phyloP scores from a whole-genome alignment of 2,888 invertebrate species.

The Sthenelais limicola region DNA sequence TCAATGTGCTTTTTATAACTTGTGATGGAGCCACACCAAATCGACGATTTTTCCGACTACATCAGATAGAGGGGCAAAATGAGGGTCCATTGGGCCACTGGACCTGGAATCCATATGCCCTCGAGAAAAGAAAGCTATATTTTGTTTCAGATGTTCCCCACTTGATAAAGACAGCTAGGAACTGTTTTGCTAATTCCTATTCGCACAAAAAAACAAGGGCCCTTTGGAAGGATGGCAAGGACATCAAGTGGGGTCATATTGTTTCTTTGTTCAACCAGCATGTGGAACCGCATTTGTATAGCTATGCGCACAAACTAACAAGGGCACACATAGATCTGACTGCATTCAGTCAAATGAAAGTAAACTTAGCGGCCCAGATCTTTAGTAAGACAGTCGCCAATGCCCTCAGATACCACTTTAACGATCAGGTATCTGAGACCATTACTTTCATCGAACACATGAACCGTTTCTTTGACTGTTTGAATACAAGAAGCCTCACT shows the following conservation, averaged over 20 bases:
- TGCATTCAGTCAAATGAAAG: slow-evolving; percentile 23
- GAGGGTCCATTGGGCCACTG: background rate
- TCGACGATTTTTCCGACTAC: slow-evolving; percentile 3
- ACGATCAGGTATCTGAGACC: slow-evolving; percentile 36
- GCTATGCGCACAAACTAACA: background rate
- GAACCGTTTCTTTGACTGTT: slow-evolving; percentile 49
- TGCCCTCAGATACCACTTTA: slow-evolving; percentile 1
- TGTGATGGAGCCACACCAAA: slow-evolving; percentile 38
- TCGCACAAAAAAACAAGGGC: background rate
- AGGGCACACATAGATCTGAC: slow-evolving; percentile 5
- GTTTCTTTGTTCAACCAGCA: slow-evolving; percentile 7
- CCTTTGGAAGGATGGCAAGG: slow-evolving; percentile 30
- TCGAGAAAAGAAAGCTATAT: background rate
- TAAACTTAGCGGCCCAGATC: slow-evolving; percentile 33
- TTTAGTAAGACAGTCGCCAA: slow-evolving; percentile 36
- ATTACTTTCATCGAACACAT: slow-evolving; percentile 45
- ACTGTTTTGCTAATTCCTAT: slow-evolving; percentile 10
- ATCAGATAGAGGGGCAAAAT: background rate
- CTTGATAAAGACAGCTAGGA: slow-evolving; percentile 23
- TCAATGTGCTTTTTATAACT: slow-evolving; percentile 31
- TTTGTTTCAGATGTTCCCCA: slow-evolving; percentile 33
- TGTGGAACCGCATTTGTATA: background rate
- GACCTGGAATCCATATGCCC: slow-evolving; percentile 4
- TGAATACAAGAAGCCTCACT: slow-evolving; percentile 43
- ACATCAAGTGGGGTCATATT: slow-evolving; percentile 18